Conservation (phyloP, 2,888 invertebrate species). For the Diarsia rubi region DNA sequence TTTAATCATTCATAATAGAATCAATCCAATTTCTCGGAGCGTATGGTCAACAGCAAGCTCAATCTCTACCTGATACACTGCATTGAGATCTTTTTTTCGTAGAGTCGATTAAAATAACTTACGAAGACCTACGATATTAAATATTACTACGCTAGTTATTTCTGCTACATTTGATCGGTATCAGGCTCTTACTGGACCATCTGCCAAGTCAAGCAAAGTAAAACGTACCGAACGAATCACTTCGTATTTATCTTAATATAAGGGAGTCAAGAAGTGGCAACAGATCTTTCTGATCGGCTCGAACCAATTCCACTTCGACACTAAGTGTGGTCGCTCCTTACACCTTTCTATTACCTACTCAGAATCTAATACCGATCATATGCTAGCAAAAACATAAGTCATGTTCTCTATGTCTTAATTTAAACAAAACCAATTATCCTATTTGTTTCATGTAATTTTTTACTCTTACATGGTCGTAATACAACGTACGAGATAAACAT, state of each 20-base stretch:
- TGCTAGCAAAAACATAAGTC: conserved; percentile 49
- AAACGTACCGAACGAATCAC: conserved; percentile 2
- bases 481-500: conserved; percentile 26
- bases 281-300: neutral
- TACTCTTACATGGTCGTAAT: neutral
- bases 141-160: conserved; percentile 40
- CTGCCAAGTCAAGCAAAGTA: neutral
- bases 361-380: conserved; percentile 32
- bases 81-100: conserved; percentile 57
- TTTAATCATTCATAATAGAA: conserved; percentile 29
- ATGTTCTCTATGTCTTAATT: conserved; percentile 50
- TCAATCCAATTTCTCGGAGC: conserved; percentile 6
- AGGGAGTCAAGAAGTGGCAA: neutral
- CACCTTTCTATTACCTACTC: neutral
- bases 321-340: neutral
- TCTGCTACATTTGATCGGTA: conserved; percentile 27
- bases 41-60: conserved; percentile 24
- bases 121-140: conserved; percentile 36
- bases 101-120: conserved; percentile 38
- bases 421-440: conserved; percentile 21
- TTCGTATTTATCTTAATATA: neutral
- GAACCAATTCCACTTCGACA: neutral
- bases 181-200: conserved; percentile 9
- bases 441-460: conserved; percentile 2
- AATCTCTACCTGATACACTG: conserved; percentile 35